These are phyloP conservation scores for Danio choprae DNA, from an alignment of 2,797 vertebrate species.

Conservation along the genomic window DNA sequence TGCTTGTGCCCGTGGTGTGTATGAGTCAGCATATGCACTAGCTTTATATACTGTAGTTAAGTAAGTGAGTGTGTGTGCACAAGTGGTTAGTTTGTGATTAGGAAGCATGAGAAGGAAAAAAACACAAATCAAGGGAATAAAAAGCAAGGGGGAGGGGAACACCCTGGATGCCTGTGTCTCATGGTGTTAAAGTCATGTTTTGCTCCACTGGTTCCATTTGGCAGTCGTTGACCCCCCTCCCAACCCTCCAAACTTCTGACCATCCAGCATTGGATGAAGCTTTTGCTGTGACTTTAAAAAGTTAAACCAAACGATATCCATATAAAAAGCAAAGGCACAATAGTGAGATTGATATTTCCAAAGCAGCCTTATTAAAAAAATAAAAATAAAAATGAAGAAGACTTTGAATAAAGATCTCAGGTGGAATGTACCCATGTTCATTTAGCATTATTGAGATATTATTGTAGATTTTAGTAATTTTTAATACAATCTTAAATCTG, in stretches of 20 bases:
- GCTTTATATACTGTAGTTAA: background rate
- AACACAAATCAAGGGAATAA: constrained; percentile 2
- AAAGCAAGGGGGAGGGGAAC: constrained; percentile 50
- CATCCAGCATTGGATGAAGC: constrained; percentile 61
- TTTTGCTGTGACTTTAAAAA: constrained; percentile 11
- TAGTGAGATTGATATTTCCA: background rate
- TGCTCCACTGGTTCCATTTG: constrained; percentile 74
- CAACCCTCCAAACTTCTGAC: constrained; percentile 61
- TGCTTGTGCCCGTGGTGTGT: constrained; percentile 21
- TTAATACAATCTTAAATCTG: no score
- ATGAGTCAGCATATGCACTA: constrained; percentile 5
- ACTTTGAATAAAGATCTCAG: no score
- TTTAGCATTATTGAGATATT: no score
- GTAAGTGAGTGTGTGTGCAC: background rate
- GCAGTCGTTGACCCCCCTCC: constrained; percentile 58
- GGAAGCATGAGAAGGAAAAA: background rate
- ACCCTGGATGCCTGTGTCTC: constrained; percentile 71
- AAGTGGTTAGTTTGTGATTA: background rate
- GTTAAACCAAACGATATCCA: background rate
- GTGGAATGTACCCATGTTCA: no score
- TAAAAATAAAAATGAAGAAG: background rate
- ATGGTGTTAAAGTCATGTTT: constrained; percentile 70
- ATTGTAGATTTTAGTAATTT: no score
- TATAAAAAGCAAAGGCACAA: background rate
- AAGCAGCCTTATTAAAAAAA: background rate